phyloP scores from a whole-genome alignment of 1,140 invertebrate genomes.

The Zaprionus ornatus region DNA sequence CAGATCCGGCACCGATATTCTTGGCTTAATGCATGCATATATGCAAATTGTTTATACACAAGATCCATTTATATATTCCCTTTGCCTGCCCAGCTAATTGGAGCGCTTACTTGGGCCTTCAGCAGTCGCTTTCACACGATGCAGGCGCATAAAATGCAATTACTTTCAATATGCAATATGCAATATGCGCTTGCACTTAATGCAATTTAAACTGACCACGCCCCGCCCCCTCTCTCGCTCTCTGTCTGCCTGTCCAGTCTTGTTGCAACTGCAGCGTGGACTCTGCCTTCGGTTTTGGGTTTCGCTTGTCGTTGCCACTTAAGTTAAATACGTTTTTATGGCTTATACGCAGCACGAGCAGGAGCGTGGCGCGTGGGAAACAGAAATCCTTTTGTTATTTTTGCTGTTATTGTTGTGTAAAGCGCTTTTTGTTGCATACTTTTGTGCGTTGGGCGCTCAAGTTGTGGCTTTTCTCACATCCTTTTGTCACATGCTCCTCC shows the following conservation, averaged over 20 bases:
- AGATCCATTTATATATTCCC: constrained; percentile 25
- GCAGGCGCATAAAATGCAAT: constrained; percentile 38
- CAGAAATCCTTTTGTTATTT: constrained; percentile 24
- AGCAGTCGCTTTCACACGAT: constrained; percentile 2
- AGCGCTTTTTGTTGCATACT: constrained; percentile 60
- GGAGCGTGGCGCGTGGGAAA: neutral
- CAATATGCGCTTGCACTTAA: constrained; percentile 49
- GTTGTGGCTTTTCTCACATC: constrained; percentile 69
- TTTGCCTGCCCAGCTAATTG: constrained; percentile 36
- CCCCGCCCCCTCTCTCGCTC: neutral
- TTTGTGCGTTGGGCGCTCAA: constrained; percentile 46
- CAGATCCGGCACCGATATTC: constrained; percentile 25
- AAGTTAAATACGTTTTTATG: constrained; percentile 69
- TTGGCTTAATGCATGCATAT: constrained; percentile 47
- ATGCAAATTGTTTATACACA: constrained; percentile 61
- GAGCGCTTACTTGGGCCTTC: constrained; percentile 30
- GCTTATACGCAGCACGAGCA: constrained; percentile 1
- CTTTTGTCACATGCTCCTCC: constrained; percentile 14
- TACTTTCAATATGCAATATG: constrained; percentile 32
- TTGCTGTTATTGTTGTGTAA: constrained; percentile 35
- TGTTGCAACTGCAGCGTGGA: constrained; percentile 11
- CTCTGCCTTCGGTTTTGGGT: neutral
- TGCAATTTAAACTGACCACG: constrained; percentile 60
- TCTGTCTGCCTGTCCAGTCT: constrained; percentile 18
- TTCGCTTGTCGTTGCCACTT: constrained; percentile 43